Base-by-base conservation (phyloP, 1,140 invertebrate genomes). In the Drosophila yakuba region DNA sequence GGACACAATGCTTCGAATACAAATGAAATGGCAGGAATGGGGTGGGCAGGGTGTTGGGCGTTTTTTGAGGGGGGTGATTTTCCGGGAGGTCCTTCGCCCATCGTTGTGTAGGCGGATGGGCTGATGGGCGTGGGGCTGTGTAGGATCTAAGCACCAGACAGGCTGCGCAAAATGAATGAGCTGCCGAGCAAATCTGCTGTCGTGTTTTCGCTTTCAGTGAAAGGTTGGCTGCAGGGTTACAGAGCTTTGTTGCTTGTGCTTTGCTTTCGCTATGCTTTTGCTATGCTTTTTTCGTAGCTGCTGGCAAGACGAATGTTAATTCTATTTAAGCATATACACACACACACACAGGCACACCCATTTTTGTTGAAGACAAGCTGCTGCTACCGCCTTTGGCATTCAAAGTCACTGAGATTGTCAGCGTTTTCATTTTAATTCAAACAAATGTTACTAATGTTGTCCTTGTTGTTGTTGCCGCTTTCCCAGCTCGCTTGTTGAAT, bases 351-450 rank as follows among this genome's bases (percentile, higher is more conserved):
- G 20, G 2, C 20, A 20, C 50, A 47, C 3, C 25, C 48, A 35
- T 38, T 44, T 12, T 14, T 41, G 17, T 14, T 45, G 15, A 14
- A 39, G 23, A 76, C 79, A 88, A 81, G 82, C 82, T 82, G 77
- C 25, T 25, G 25, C 25, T 25, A 25, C 69, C 57, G 63, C 72
- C 64, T 73, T 81, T 77, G 84, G 83, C 72, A 83, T 80, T 88
- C 84, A 89, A 89, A 88, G 84, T 88, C 83, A 83, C 76, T 78
- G 83, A 72, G 76, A 88, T 89, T 89, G 84, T 89, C 84, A 89
- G 82, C 80, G 78, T 82, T 91, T 91, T 91, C 81, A 82, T 89
- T 85, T 91, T 91, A 91, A 91, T 91, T 89, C 81, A 91, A 91
- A 91, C 84, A 91, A 91, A 91, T 91, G 89, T 91, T 91, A 75